These are phyloP conservation scores for Acromyrmex echinatior DNA, from an alignment of 1,140 invertebrate genomes.

Conservation along the genomic window DNA sequence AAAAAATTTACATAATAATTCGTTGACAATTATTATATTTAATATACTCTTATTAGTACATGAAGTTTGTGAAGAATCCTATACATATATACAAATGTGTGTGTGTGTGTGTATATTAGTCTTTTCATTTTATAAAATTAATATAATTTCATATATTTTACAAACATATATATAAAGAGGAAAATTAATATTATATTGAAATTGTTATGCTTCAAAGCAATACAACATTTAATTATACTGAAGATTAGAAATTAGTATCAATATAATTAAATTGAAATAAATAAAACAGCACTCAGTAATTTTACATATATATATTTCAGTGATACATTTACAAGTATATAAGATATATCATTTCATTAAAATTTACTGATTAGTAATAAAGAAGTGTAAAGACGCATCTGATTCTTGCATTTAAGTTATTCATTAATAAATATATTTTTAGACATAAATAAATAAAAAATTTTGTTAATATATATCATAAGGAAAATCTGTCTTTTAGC, in stretches of 20 bases:
- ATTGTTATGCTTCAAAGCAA: background rate
- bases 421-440: background rate
- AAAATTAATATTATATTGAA: background rate
- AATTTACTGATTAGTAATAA: constrained; percentile 1
- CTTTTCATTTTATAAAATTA: background rate
- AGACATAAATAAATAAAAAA: background rate
- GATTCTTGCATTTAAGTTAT: background rate
- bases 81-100: background rate
- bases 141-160: background rate
- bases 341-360: background rate
- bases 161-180: background rate
- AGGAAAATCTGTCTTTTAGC: background rate
- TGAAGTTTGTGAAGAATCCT: background rate
- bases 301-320: background rate
- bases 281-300: constrained; percentile 32
- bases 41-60: background rate
- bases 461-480: background rate
- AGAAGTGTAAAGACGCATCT: background rate
- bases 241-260: constrained; percentile 13
- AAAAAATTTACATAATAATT: constrained; percentile 25
- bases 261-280: constrained; percentile 32
- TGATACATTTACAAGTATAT: background rate
- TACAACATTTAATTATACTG: background rate
- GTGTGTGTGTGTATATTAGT: background rate
- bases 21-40: constrained; percentile 37